Conservation (phyloP, 2,113 vertebrate species). For the Dendropsophus ebraccatus region DNA sequence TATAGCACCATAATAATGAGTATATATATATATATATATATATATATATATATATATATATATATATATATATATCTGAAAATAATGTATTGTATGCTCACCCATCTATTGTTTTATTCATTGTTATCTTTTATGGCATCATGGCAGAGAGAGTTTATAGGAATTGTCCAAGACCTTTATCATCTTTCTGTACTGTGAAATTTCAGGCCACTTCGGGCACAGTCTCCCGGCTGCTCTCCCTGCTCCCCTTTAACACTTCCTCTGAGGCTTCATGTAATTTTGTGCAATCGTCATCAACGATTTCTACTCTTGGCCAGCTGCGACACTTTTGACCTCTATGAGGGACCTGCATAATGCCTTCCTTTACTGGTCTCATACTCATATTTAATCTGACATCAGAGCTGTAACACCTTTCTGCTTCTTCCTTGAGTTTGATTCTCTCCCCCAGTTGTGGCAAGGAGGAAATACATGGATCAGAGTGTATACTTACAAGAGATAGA, state of each 20-base stretch:
- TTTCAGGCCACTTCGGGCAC: conserved; percentile 53
- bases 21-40: too few relatives aligned
- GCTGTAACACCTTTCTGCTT: conserved; percentile 54
- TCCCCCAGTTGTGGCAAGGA: conserved; percentile 28
- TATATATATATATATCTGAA: too few relatives aligned
- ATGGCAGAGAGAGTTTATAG: not conserved
- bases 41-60: too few relatives aligned
- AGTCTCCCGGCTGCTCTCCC: conserved; percentile 61
- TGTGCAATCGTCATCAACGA: conserved; percentile 76
- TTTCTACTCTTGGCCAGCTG: conserved; percentile 90
- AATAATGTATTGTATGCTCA: too few relatives aligned
- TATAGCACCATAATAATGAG: too few relatives aligned
- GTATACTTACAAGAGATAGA: conserved; percentile 70
- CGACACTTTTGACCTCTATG: conserved; percentile 75
- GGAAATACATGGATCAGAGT: conserved; percentile 69
- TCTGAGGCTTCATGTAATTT: conserved; percentile 79
- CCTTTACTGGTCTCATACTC: conserved; percentile 46
- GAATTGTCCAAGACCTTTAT: not conserved
- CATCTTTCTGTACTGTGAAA: not conserved
- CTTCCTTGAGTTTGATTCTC: conserved; percentile 8
- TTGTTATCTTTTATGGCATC: not conserved
- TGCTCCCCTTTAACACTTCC: conserved; percentile 46
- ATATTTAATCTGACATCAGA: conserved; percentile 69
- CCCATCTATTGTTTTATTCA: not conserved
- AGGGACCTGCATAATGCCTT: conserved; percentile 58